Conservation (phyloP, 2,113 vertebrate genomes). For the Nansenia antarctica region DNA sequence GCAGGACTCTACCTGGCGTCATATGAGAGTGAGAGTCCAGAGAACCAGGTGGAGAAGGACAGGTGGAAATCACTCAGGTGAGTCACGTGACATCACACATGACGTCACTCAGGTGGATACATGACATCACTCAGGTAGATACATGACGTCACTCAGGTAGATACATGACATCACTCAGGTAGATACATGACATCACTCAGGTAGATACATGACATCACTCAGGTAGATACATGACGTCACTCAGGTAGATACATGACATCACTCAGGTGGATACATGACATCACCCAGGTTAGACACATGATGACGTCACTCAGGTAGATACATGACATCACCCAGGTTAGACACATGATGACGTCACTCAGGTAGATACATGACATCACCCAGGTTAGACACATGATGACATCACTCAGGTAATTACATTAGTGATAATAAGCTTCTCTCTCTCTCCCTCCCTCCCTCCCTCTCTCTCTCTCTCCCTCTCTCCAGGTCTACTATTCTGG, state of each 20-base stretch:
- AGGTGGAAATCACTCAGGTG: conserved; percentile 98
- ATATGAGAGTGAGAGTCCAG: conserved; percentile 97
- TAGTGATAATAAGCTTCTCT: background rate
- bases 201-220: background rate
- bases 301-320: too few relatives aligned
- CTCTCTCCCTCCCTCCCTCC: background rate
- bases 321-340: too few relatives aligned
- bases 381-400: conserved; percentile 83
- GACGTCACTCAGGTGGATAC: background rate
- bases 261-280: background rate
- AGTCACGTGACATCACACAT: too few relatives aligned
- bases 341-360: too few relatives aligned
- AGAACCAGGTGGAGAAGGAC: conserved; percentile 98
- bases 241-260: background rate
- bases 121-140: background rate
- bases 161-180: background rate
- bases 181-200: background rate
- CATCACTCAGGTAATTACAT: background rate
- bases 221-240: background rate
- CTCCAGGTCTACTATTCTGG: conserved; percentile 86
- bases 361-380: too few relatives aligned
- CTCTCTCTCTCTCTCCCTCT: background rate
- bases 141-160: background rate
- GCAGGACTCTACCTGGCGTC: conserved; percentile 94
- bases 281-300: too few relatives aligned